Percentiles rank a stretch among this genome's conserved stretches.
Conservation (phyloP, 1,140 invertebrate species). For the Anoplophora glabripennis region DNA sequence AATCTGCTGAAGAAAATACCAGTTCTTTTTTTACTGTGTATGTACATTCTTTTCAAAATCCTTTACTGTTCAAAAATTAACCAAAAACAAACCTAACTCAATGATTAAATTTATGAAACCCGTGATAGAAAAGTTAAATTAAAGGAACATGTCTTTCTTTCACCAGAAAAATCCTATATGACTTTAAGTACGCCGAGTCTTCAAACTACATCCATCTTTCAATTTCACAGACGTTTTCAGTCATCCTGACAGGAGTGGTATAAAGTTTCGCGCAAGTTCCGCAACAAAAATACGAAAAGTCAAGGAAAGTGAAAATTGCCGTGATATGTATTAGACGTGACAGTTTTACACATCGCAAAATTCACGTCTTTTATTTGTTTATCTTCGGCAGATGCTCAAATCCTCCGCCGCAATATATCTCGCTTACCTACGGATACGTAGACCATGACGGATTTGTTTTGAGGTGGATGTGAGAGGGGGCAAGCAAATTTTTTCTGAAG, state of each 20-base stretch:
- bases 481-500: too few relatives aligned
- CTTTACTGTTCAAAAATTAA: too few relatives aligned
- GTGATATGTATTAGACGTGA: not conserved
- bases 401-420: not conserved
- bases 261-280: conserved; percentile 16
- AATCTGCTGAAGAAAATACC: too few relatives aligned
- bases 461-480: too few relatives aligned
- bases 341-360: not conserved
- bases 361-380: not conserved
- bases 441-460: too few relatives aligned
- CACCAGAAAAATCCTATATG: not conserved
- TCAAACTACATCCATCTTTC: conserved; percentile 22
- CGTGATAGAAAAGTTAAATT: too few relatives aligned
- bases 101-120: too few relatives aligned
- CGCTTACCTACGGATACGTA: too few relatives aligned
- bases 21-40: too few relatives aligned
- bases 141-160: not conserved
- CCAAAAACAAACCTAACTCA: too few relatives aligned
- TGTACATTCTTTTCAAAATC: too few relatives aligned
- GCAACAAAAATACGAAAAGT: not conserved
- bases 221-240: conserved; percentile 12
- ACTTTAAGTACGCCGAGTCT: not conserved
- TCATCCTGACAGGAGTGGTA: conserved; percentile 15
- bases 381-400: not conserved
- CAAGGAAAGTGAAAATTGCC: not conserved